Conservation (phyloP, 2,113 vertebrate species). For the Danionella cerebrum region DNA sequence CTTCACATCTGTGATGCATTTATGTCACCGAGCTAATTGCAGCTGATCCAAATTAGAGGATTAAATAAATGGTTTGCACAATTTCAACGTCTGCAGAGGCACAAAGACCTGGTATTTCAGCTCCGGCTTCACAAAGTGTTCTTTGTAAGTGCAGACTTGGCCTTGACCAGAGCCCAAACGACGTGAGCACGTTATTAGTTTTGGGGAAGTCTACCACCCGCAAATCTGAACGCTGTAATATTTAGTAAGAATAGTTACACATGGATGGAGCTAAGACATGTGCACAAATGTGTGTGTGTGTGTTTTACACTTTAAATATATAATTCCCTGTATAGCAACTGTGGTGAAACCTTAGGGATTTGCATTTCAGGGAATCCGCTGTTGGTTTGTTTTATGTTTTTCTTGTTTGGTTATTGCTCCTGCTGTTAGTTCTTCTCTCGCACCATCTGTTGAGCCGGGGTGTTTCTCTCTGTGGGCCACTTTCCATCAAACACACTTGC, state of each 20-base stretch:
- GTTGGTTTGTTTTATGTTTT: too few relatives aligned
- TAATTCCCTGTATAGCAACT: slow-evolving; percentile 1
- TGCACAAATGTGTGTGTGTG: too few relatives aligned
- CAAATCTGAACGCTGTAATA: neutral
- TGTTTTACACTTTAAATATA: too few relatives aligned
- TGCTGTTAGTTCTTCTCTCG: slow-evolving; percentile 60
- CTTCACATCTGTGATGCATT: slow-evolving; percentile 24
- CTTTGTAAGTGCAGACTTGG: slow-evolving; percentile 17
- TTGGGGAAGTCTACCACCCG: slow-evolving; percentile 8
- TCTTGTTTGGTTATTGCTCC: slow-evolving; percentile 18
- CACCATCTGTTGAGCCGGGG: slow-evolving; percentile 63
- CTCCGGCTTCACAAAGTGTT: neutral
- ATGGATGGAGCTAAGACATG: too few relatives aligned
- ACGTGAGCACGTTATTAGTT: neutral
- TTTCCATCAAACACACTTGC: slow-evolving; percentile 14
- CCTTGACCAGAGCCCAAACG: neutral
- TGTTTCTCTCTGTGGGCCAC: slow-evolving; percentile 47
- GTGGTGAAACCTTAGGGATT: slow-evolving; percentile 4
- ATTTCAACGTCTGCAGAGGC: slow-evolving; percentile 9
- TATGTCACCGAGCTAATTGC: slow-evolving; percentile 10
- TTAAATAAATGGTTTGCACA: slow-evolving; percentile 35
- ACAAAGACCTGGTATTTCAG: neutral
- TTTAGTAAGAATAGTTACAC: too few relatives aligned
- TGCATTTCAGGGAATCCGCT: slow-evolving; percentile 3
- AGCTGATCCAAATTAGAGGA: slow-evolving; percentile 30